Evolutionary conservation across 2,888 invertebrate species (phyloP).

Genomic region (Nephrotoma appendiculata): DNA sequence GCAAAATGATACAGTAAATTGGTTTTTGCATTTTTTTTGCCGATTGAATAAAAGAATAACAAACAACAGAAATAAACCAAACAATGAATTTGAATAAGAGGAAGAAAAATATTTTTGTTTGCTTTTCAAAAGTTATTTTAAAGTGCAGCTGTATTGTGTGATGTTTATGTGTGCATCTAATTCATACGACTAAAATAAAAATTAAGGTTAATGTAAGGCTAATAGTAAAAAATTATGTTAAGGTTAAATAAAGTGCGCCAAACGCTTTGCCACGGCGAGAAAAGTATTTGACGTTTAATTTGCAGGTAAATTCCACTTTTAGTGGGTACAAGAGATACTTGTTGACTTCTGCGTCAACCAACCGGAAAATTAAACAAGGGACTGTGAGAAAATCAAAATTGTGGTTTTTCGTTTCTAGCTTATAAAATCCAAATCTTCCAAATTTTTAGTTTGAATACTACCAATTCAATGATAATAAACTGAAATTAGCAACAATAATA

Average conservation of each 20-base stretch:
- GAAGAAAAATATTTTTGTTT: background rate
- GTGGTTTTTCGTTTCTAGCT: no score
- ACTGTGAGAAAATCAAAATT: no score
- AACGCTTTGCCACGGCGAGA: background rate
- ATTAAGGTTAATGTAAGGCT: background rate
- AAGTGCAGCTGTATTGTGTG: background rate
- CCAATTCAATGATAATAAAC: no score
- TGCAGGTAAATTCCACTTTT: no score
- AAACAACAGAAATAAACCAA: background rate
- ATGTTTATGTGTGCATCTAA: no score
- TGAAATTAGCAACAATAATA: no score
- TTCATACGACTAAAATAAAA: background rate
- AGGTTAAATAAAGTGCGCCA: background rate
- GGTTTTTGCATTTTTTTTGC: background rate
- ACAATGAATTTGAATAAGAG: background rate
- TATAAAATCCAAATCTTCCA: no score
- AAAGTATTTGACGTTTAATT: no score
- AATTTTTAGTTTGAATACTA: no score
- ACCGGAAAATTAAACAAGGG: no score
- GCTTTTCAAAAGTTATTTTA: background rate
- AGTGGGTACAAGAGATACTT: no score
- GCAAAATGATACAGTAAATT: background rate
- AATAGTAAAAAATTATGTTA: background rate
- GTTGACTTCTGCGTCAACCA: no score
- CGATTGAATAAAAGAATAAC: background rate